Evolutionary conservation across 1,140 invertebrate genomes (phyloP).

Genomic region (Portunus trituberculatus): DNA sequence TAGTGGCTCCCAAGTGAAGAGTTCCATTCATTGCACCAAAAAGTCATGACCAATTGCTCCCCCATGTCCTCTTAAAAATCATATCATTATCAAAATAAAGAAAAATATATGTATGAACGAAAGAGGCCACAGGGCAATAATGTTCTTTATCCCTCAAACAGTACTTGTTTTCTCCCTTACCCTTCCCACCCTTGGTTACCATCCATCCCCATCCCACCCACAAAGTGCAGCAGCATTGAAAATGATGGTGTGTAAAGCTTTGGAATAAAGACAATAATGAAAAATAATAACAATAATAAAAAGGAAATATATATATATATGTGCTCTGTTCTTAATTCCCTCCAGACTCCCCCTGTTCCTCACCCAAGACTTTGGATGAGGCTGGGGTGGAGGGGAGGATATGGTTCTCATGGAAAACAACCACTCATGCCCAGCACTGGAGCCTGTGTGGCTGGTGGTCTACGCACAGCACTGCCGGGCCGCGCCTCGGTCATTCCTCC

Average conservation of each 20-base stretch:
- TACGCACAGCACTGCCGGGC: conserved; percentile 73
- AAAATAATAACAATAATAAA: conserved; percentile 51
- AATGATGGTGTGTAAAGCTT: conserved; percentile 27
- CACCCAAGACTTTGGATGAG: background rate
- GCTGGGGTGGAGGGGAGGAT: conserved; percentile 8
- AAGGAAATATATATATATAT: conserved; percentile 37
- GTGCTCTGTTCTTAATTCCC: background rate
- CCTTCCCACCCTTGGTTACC: background rate
- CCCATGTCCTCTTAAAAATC: conserved; percentile 9
- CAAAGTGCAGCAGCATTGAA: background rate
- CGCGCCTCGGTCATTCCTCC: conserved; percentile 61
- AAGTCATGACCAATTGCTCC: conserved; percentile 59
- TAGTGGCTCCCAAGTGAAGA: conserved; percentile 58
- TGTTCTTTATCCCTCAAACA: background rate
- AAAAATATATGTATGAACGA: background rate
- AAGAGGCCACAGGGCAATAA: background rate
- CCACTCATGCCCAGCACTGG: background rate
- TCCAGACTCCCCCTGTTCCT: background rate
- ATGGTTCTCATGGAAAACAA: background rate
- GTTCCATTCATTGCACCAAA: conserved; percentile 66
- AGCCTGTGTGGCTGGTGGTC: conserved; percentile 21
- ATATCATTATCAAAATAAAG: background rate
- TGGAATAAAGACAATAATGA: conserved; percentile 22
- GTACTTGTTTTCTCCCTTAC: background rate
- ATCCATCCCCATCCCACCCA: background rate